phyloP scores from a whole-genome alignment of 2,797 vertebrate genomes.

The Chiloscyllium punctatum region DNA sequence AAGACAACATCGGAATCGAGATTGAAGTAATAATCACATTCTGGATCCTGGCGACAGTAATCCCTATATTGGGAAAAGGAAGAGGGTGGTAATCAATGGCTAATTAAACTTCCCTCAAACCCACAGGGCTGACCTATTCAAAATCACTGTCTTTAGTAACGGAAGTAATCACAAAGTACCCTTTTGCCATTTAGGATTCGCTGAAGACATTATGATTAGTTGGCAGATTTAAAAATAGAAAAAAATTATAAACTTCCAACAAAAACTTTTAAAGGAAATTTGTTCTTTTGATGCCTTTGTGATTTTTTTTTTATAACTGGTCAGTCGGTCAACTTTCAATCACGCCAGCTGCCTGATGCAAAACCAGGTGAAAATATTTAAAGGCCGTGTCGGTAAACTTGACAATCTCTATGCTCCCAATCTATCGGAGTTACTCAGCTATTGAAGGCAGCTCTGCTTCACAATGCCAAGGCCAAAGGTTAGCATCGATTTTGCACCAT shows the following conservation, averaged over 20 bases:
- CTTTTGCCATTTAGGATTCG: not conserved
- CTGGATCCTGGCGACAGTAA: slow-evolving; percentile 75
- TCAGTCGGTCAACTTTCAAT: not conserved
- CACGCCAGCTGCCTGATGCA: not conserved
- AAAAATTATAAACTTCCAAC: not conserved
- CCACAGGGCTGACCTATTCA: not conserved
- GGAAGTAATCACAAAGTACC: not conserved
- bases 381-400: not conserved
- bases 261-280: not conserved
- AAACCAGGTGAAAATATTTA: not conserved
- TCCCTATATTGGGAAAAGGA: slow-evolving; percentile 62
- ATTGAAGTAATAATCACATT: slow-evolving; percentile 86
- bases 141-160: not conserved
- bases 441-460: no score
- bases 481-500: not conserved
- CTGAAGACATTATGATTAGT: not conserved
- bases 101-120: not conserved
- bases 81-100: not conserved
- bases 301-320: not conserved
- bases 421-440: no score
- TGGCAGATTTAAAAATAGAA: not conserved
- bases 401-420: not conserved
- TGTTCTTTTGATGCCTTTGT: not conserved
- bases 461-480: not conserved
- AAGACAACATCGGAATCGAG: slow-evolving; percentile 90